Evolutionary conservation across 2,113 vertebrate species (phyloP).

Genomic region (Hyperoodon ampullatus): DNA sequence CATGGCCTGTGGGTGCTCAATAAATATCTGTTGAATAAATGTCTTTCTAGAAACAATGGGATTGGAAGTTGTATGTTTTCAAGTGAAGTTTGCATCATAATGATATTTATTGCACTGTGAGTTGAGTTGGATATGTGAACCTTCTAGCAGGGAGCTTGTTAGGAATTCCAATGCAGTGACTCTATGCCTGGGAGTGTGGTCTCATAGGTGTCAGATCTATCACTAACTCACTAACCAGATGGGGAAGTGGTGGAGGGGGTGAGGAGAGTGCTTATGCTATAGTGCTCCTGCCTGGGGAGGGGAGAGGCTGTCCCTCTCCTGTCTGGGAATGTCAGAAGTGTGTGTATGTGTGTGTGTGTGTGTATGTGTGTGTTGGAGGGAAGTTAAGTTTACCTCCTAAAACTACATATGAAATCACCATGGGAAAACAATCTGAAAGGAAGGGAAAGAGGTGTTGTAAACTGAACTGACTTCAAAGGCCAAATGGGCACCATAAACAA

Average conservation of each 20-base stretch:
- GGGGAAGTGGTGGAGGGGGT: not conserved
- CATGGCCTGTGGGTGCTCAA: not conserved
- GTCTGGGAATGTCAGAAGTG: not conserved
- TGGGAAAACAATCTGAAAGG: not conserved
- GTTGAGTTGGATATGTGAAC: not conserved
- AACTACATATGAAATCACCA: not conserved
- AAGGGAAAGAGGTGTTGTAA: not conserved
- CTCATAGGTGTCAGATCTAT: not conserved
- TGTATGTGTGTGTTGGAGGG: no score
- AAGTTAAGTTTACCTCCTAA: not conserved
- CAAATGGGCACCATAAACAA: not conserved
- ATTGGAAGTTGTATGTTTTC: not conserved
- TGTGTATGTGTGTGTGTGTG: no score
- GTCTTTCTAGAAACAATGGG: not conserved
- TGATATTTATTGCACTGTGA: not conserved
- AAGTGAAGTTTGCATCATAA: not conserved
- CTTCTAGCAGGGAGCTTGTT: not conserved
- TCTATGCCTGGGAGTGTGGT: not conserved
- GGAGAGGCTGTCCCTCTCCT: not conserved
- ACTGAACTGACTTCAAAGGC: not conserved
- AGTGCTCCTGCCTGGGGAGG: not conserved
- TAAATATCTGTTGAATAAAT: not conserved
- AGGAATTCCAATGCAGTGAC: not conserved
- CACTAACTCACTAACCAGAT: not conserved
- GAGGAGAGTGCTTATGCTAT: fast-evolving